A percentile compares a stretch with the other conserved stretches of the same genome.
Conservation (phyloP, 92 coral and sea anemone genomes). For the Siderastrea radians region DNA sequence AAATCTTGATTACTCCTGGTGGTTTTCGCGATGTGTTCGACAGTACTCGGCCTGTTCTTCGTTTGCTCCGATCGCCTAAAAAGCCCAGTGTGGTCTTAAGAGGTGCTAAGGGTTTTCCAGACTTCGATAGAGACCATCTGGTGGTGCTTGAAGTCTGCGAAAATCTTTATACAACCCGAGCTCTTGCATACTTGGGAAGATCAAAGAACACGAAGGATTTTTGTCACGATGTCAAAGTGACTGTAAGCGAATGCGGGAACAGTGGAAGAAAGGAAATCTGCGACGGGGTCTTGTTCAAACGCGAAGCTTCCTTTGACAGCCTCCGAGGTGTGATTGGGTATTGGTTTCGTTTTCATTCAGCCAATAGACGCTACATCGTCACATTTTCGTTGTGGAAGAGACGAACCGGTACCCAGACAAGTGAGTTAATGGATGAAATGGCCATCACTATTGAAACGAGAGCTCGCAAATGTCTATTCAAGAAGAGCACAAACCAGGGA, state of each 20-base stretch:
- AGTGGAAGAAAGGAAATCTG: slow-evolving; percentile 11
- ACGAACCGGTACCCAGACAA: background rate
- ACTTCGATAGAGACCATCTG: slow-evolving; percentile 1
- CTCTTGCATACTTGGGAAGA: background rate
- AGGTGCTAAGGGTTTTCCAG: slow-evolving; percentile 19
- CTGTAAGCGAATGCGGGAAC: slow-evolving; percentile 1
- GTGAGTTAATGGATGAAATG: slow-evolving; percentile 21
- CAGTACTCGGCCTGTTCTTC: slow-evolving; percentile 33
- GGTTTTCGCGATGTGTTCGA: slow-evolving; percentile 6
- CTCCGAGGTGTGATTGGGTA: slow-evolving; percentile 17
- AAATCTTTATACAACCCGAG: background rate
- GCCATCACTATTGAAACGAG: slow-evolving; percentile 16
- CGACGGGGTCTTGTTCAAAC: slow-evolving; percentile 17
- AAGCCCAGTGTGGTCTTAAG: background rate
- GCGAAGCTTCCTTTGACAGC: slow-evolving; percentile 1
- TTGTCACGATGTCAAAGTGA: slow-evolving; percentile 8
- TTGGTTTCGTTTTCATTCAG: slow-evolving; percentile 40
- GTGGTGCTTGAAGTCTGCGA: slow-evolving; percentile 21
- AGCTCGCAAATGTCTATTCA: background rate
- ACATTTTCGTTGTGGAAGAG: slow-evolving; percentile 21
- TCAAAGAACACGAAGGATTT: slow-evolving; percentile 2
- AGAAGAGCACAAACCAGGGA: background rate
- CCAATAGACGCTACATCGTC: slow-evolving; percentile 10
- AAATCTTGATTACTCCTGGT: background rate
- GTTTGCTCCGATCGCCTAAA: slow-evolving; percentile 21